A percentile compares a stretch with the other conserved stretches of the same genome.
Evolutionary conservation across 2,797 vertebrate genomes (phyloP).

Genomic region (Tenualosa ilisha): DNA sequence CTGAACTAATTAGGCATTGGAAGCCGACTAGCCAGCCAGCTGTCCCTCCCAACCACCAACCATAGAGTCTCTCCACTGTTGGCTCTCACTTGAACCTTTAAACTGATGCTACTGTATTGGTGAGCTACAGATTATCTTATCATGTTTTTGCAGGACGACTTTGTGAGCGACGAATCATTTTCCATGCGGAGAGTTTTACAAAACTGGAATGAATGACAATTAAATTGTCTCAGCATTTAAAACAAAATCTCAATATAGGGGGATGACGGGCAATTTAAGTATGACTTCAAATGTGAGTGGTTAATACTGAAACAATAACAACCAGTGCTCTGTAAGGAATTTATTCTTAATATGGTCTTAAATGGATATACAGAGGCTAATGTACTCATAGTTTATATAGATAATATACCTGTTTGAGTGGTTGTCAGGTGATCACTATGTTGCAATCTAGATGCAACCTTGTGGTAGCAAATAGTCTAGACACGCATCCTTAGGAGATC

Average conservation of each 20-base stretch:
- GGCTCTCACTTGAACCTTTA: not conserved
- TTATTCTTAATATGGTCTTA: not conserved
- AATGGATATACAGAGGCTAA: not conserved
- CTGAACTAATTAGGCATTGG: not conserved
- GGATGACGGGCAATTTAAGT: not conserved
- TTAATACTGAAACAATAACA: not conserved
- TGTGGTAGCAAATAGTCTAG: not conserved
- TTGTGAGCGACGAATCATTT: not conserved
- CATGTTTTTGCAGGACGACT: not conserved
- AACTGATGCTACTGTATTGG: not conserved
- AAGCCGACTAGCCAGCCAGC: slow-evolving; percentile 6
- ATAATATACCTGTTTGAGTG: not conserved
- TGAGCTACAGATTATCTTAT: slow-evolving; percentile 17
- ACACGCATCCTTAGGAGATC: no score
- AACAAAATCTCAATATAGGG: not conserved
- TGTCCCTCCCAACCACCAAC: not conserved
- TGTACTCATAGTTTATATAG: not conserved
- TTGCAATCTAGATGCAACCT: not conserved
- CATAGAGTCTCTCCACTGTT: not conserved
- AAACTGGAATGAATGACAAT: not conserved
- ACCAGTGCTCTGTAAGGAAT: not conserved
- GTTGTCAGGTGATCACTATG: not conserved
- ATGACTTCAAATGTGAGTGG: not conserved
- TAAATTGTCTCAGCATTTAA: not conserved
- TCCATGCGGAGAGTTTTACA: not conserved